Conservation (phyloP, 2,797 vertebrate genomes). For the Saxicola maurus region DNA sequence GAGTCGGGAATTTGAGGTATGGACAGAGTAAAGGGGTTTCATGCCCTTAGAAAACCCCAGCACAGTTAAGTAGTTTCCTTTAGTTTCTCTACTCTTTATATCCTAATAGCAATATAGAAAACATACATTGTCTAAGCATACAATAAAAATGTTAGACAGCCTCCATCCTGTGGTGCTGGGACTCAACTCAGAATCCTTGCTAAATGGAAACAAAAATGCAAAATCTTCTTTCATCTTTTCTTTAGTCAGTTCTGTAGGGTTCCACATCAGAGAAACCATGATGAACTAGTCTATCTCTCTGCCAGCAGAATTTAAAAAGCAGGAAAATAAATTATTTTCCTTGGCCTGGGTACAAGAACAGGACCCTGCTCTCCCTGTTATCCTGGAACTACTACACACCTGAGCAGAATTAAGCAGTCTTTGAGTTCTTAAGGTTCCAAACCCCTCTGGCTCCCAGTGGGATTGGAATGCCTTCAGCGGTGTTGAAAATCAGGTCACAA, state of each 20-base stretch:
- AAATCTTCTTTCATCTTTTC: neutral
- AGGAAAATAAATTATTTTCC: neutral
- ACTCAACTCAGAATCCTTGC: neutral
- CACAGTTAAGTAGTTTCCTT: neutral
- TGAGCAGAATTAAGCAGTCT: neutral
- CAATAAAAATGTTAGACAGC: neutral
- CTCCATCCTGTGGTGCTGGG: neutral
- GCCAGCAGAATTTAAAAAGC: neutral
- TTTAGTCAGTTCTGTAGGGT: neutral
- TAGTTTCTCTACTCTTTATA: neutral
- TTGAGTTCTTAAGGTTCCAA: slow-evolving; percentile 6
- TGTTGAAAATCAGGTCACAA: slow-evolving; percentile 19
- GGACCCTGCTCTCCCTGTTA: neutral
- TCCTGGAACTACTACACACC: neutral
- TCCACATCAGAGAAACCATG: neutral
- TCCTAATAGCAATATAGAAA: neutral
- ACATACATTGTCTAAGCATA: neutral
- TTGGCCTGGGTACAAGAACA: neutral
- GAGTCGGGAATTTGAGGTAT: neutral
- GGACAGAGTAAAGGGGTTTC: neutral
- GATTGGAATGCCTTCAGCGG: neutral
- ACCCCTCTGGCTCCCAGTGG: neutral
- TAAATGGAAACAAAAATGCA: neutral
- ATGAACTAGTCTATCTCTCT: neutral
- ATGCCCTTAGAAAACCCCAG: neutral